Percentiles rank a stretch among this genome's conserved stretches.
Conservation (phyloP, 1,140 invertebrate species). For the Nixonia krombeini region DNA sequence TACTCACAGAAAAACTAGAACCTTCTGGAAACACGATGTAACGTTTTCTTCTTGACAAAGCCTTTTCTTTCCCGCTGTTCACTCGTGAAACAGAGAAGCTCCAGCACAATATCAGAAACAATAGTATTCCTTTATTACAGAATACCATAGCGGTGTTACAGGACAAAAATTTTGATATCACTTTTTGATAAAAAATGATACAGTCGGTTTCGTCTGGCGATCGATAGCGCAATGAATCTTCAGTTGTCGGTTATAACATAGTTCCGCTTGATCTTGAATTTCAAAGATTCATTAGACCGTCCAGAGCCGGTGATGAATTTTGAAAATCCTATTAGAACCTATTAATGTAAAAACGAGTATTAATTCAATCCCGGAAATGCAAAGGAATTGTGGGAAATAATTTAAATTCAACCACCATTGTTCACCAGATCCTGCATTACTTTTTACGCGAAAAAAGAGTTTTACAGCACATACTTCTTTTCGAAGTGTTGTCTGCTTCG, state of each 20-base stretch:
- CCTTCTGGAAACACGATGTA: constrained; percentile 86
- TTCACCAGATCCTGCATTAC: constrained; percentile 3
- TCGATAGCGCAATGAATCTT: background rate
- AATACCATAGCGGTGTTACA: background rate
- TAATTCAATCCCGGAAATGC: background rate
- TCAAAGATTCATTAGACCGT: too few species aligned
- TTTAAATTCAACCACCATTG: constrained; percentile 2
- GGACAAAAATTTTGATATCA: background rate
- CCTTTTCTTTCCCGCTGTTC: constrained; percentile 18
- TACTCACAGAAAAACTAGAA: constrained; percentile 80
- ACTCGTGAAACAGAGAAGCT: constrained; percentile 29
- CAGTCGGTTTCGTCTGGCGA: too few species aligned
- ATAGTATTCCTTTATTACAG: background rate
- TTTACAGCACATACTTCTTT: constrained; percentile 50
- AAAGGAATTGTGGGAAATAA: background rate
- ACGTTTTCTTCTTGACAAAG: constrained; percentile 74
- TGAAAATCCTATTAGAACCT: too few species aligned
- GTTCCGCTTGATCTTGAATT: background rate
- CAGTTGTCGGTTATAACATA: background rate
- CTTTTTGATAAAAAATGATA: background rate
- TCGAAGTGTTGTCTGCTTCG: background rate
- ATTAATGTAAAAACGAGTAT: too few species aligned
- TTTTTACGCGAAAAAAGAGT: constrained; percentile 21
- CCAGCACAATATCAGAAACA: constrained; percentile 24
- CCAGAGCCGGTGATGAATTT: too few species aligned